Base-by-base conservation (phyloP, 2,113 vertebrate species). In the Microcebus murinus region DNA sequence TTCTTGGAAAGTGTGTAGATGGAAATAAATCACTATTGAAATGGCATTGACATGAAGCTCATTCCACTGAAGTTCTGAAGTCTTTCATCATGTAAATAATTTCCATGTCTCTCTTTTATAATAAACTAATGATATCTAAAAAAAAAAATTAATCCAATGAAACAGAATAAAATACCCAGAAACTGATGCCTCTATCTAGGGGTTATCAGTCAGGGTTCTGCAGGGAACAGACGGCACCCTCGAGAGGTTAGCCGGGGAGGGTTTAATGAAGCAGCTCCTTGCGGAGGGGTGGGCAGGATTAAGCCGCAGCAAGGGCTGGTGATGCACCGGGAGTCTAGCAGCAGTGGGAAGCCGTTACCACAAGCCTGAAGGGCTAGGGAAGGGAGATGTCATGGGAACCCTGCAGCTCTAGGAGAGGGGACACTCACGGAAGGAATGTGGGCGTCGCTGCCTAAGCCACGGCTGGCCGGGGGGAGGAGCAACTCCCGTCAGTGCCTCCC, bases 241-340 rank as follows among this genome's bases (percentile, higher is more conserved):
- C 20, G 48, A 14, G 90, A 61, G 25, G 52, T 34, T 82, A 21
- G 29, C 8, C 0, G 48, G 42, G 34, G 39, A 45, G 36, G 10
- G 3, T 27, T 45, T 20, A 15, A 14, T 13, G 18, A 21, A 13
- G 29, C 55, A 11, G 83, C 4, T 36, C 23, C 84, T 91, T 9
- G 20, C 3, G 59, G 67, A 23, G 8, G 10, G 5, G 36, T 14
- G 59, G 36, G 36, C 4, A 34, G 77, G 67, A 42, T 13, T 6
- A 27, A 77, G n/a, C 48, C 36, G 3, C n/a, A 21, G 8, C 1
- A 1, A 71, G 50, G 48, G 73, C 0, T 14, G 76, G 21, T 0
- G 12, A 14, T 23, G 57, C 9, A 34, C 59, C n/a, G 25, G 3
- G 88, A 21, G 25, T 34, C 70, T 0, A 31, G 87, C 3, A 29